Evolutionary conservation across 2,113 vertebrate species (phyloP).

Genomic region (Strix aluco): DNA sequence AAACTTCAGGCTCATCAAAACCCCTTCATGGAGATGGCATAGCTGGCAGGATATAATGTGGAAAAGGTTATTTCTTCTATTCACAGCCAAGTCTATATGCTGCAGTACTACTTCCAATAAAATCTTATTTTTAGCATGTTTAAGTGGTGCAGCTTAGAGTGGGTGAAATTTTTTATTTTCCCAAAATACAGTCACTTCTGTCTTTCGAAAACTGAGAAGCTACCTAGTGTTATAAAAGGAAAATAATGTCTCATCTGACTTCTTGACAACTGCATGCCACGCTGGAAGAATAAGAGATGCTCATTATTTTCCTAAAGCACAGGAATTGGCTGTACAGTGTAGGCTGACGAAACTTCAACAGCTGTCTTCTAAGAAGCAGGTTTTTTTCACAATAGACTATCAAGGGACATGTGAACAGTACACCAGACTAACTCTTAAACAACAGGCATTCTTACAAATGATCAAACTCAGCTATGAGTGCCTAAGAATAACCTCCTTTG

Average conservation of each 20-base stretch:
- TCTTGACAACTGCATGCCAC: slow-evolving; percentile 22
- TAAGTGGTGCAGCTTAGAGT: background rate
- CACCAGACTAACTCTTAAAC: slow-evolving; percentile 26
- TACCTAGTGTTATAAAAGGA: background rate
- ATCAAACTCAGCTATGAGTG: slow-evolving; percentile 29
- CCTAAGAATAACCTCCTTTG: slow-evolving; percentile 47
- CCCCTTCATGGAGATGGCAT: background rate
- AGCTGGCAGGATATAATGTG: background rate
- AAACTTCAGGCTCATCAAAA: slow-evolving; percentile 17
- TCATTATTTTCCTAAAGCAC: slow-evolving; percentile 55
- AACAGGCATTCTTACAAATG: slow-evolving; percentile 40
- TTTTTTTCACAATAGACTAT: slow-evolving; percentile 1
- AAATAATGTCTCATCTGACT: slow-evolving; percentile 8
- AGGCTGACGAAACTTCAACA: slow-evolving; percentile 56
- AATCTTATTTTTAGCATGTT: slow-evolving; percentile 39
- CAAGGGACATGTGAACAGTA: slow-evolving; percentile 36
- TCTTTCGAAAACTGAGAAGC: background rate
- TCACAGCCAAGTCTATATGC: slow-evolving; percentile 16
- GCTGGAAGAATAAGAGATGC: slow-evolving; percentile 32
- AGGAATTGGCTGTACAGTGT: slow-evolving; percentile 18
- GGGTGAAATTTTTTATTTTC: slow-evolving; percentile 14
- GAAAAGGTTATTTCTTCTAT: slow-evolving; percentile 19
- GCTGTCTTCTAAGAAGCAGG: slow-evolving; percentile 50
- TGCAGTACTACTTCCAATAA: background rate
- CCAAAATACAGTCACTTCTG: background rate